Evolutionary conservation across 2,113 vertebrate genomes (phyloP).

Genomic region (Epinephelus moara): DNA sequence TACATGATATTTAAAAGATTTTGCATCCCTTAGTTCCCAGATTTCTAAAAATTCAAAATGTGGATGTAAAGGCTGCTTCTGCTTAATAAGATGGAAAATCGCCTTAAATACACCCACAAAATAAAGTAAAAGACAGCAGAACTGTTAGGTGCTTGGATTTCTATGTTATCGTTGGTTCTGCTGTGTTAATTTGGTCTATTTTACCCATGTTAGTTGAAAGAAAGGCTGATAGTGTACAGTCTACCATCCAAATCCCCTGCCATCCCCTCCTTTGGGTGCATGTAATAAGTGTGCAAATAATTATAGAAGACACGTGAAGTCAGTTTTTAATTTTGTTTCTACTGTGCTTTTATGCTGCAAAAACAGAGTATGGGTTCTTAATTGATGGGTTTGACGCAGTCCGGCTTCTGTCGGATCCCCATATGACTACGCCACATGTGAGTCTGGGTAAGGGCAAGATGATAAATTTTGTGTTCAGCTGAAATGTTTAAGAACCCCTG

Average conservation of each 20-base stretch:
- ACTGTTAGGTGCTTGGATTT: neutral
- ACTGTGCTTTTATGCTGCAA: neutral
- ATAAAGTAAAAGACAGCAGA: neutral
- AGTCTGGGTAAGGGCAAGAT: slow-evolving; percentile 13
- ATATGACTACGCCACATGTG: neutral
- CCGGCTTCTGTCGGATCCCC: neutral
- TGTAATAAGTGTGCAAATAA: neutral
- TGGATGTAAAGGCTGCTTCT: too few relatives aligned
- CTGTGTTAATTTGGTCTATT: neutral
- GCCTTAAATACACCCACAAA: too few relatives aligned
- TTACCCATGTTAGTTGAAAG: neutral
- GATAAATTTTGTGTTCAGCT: slow-evolving; percentile 6
- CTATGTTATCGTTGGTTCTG: neutral
- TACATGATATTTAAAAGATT: too few relatives aligned
- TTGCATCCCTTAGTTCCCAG: too few relatives aligned
- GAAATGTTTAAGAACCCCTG: slow-evolving; percentile 27
- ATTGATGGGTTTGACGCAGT: neutral
- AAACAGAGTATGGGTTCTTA: neutral
- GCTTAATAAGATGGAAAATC: too few relatives aligned
- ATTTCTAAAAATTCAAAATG: too few relatives aligned
- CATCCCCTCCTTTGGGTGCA: neutral
- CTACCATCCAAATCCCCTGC: neutral
- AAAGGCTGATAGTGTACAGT: neutral
- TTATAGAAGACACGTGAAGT: neutral
- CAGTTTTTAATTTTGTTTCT: neutral